Conservation (phyloP, 2,797 vertebrate genomes). For the Sebastes diaconus region DNA sequence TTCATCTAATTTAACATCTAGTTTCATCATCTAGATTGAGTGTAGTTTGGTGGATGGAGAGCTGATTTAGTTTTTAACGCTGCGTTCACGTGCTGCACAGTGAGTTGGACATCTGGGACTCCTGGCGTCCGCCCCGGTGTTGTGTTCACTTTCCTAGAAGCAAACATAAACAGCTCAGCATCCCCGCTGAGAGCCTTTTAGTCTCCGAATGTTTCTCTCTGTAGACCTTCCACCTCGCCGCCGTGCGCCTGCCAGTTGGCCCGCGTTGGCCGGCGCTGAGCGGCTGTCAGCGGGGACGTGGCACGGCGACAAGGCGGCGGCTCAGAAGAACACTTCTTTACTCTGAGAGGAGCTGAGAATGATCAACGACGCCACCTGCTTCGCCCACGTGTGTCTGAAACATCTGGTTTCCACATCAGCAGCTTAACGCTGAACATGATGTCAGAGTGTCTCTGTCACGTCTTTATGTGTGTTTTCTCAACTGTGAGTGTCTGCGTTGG, state of each 20-base stretch:
- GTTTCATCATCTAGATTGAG: too few relatives aligned
- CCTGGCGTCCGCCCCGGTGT: background rate
- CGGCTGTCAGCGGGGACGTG: slow-evolving; percentile 60
- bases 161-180: background rate
- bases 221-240: slow-evolving; percentile 51
- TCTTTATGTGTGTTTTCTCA: too few relatives aligned
- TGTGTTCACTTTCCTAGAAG: slow-evolving; percentile 26
- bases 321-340: slow-evolving; percentile 60
- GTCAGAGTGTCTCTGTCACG: too few relatives aligned
- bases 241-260: slow-evolving; percentile 56
- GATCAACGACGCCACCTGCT: slow-evolving; percentile 69
- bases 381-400: slow-evolving; percentile 55
- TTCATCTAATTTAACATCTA: too few relatives aligned
- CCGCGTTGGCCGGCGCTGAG: slow-evolving; percentile 4
- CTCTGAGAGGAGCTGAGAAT: slow-evolving; percentile 67
- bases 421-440: background rate
- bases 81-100: background rate
- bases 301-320: slow-evolving; percentile 37
- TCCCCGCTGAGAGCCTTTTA: slow-evolving; percentile 37
- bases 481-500: slow-evolving; percentile 6
- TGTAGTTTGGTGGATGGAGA: too few relatives aligned
- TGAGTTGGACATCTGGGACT: background rate
- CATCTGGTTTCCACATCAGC: slow-evolving; percentile 43
- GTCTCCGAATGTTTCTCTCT: slow-evolving; percentile 47
- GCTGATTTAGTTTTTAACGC: too few relatives aligned